phyloP scores from a whole-genome alignment of 30 jellyfish, hydroid and myxozoan genomes.

The Pseudorhiza aurosa region DNA sequence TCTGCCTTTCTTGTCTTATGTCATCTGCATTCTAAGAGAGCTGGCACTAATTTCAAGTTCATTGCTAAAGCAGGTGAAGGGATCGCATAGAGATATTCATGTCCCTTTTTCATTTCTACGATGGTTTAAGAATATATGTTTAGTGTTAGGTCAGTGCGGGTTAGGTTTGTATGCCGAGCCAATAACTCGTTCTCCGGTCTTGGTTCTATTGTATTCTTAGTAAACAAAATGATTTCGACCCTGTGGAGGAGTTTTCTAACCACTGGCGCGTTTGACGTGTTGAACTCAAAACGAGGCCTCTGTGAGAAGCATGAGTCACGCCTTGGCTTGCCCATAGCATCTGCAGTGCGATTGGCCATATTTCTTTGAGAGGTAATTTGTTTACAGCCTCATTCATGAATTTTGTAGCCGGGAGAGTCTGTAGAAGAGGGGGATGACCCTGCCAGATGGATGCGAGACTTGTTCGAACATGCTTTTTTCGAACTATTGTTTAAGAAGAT shows the following conservation, averaged over 20 bases:
- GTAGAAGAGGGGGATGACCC: slow-evolving; percentile 25
- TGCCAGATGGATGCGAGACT: slow-evolving; percentile 15
- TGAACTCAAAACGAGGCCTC: neutral
- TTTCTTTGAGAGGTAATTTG: neutral
- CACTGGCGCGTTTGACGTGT: slow-evolving; percentile 6
- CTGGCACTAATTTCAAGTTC: too few relatives aligned
- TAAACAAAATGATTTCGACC: too few relatives aligned
- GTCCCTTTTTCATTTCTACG: too few relatives aligned
- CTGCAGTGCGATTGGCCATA: slow-evolving; percentile 30
- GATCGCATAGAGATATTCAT: too few relatives aligned
- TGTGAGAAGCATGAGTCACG: slow-evolving; percentile 1
- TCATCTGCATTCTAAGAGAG: too few relatives aligned
- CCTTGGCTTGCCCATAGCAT: slow-evolving; percentile 42
- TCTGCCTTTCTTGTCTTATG: too few relatives aligned
- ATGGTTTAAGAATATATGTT: too few relatives aligned
- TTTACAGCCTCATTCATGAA: slow-evolving; percentile 9
- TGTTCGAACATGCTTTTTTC: slow-evolving; percentile 36
- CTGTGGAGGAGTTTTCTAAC: neutral
- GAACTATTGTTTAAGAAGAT: slow-evolving; percentile 35
- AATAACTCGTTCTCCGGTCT: too few relatives aligned
- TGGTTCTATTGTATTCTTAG: too few relatives aligned
- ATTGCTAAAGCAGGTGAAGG: too few relatives aligned
- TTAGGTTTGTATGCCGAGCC: too few relatives aligned
- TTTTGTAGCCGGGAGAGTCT: neutral
- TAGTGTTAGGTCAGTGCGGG: too few relatives aligned